Percentiles rank a stretch among this genome's conserved stretches.
Conservation (phyloP, 1,140 invertebrate genomes). For the Eriocheir sinensis region DNA sequence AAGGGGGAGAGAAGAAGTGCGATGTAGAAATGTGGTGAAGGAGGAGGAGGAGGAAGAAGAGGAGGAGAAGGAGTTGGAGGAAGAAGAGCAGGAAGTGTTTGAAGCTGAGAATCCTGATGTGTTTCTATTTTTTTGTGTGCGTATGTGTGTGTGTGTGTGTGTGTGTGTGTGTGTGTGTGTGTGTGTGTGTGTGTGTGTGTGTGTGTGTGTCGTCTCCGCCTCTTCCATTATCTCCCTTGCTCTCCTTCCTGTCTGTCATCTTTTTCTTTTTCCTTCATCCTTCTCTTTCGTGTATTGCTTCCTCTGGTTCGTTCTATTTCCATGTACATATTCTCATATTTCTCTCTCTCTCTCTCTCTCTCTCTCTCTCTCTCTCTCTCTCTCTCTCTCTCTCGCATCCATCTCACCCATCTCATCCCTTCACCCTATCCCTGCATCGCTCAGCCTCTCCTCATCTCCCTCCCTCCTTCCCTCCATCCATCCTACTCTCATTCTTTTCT, state of each 20-base stretch:
- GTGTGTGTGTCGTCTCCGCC: neutral
- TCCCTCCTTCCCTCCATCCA: no score
- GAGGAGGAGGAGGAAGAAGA: constrained; percentile 20
- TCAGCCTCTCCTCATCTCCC: neutral
- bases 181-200: constrained; percentile 10
- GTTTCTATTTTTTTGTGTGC: no score
- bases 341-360: constrained; percentile 35
- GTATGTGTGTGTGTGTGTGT: constrained; percentile 36
- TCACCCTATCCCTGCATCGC: neutral
- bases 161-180: constrained; percentile 22
- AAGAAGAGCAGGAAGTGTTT: no score
- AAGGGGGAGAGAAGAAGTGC: neutral
- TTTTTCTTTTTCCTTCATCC: neutral
- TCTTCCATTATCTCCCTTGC: neutral
- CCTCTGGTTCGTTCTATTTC: neutral
- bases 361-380: constrained; percentile 24
- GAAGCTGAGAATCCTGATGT: no score
- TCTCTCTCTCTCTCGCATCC: neutral
- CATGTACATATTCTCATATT: neutral
- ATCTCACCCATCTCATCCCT: neutral
- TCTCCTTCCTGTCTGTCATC: neutral
- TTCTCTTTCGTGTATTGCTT: neutral
- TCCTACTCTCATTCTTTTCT: neutral
- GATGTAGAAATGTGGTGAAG: neutral
- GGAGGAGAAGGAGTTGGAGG: constrained; percentile 1